Conservation (phyloP, 2,797 vertebrate species). For the Myripristis murdjan region DNA sequence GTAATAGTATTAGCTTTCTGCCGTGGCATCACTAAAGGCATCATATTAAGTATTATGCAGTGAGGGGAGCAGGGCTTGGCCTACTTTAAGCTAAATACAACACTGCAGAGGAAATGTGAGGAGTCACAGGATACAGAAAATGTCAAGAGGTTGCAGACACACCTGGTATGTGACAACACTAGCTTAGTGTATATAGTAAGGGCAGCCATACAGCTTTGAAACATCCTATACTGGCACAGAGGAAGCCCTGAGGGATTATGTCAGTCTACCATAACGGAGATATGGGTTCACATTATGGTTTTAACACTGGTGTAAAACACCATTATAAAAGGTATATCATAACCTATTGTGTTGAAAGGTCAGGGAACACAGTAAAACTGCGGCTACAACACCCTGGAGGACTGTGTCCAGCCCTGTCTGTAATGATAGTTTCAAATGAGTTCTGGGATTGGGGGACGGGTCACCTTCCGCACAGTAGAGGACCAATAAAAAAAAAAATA, state of each 20-base stretch:
- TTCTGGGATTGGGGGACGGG: slow-evolving; percentile 44
- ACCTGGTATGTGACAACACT: slow-evolving; percentile 46
- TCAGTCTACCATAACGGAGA: slow-evolving; percentile 56
- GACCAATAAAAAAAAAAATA: slow-evolving; percentile 37
- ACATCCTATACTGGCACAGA: slow-evolving; percentile 38
- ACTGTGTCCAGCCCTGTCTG: slow-evolving; percentile 32
- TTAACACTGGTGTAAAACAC: slow-evolving; percentile 38
- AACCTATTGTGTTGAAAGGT: slow-evolving; percentile 59
- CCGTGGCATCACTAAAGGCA: slow-evolving; percentile 38
- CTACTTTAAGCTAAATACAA: slow-evolving; percentile 53
- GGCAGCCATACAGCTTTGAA: slow-evolving; percentile 28
- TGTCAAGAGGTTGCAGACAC: slow-evolving; percentile 55
- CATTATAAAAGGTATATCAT: slow-evolving; percentile 47
- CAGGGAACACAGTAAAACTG: slow-evolving; percentile 51
- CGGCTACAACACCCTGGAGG: slow-evolving; percentile 24
- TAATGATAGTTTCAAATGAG: slow-evolving; percentile 66
- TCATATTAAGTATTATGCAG: slow-evolving; percentile 48
- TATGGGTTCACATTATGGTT: slow-evolving; percentile 49
- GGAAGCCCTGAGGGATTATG: slow-evolving; percentile 33
- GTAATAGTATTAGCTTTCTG: slow-evolving; percentile 35
- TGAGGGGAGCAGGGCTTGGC: slow-evolving; percentile 35
- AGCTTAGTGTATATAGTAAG: slow-evolving; percentile 16
- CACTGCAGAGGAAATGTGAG: slow-evolving; percentile 53
- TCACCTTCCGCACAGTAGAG: slow-evolving; percentile 65
- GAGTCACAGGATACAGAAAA: slow-evolving; percentile 47